Percentiles rank a stretch among this genome's conserved stretches.
These are phyloP conservation scores for Leucoraja ocellata DNA, from an alignment of 2,797 vertebrate species.

Conservation along the genomic window DNA sequence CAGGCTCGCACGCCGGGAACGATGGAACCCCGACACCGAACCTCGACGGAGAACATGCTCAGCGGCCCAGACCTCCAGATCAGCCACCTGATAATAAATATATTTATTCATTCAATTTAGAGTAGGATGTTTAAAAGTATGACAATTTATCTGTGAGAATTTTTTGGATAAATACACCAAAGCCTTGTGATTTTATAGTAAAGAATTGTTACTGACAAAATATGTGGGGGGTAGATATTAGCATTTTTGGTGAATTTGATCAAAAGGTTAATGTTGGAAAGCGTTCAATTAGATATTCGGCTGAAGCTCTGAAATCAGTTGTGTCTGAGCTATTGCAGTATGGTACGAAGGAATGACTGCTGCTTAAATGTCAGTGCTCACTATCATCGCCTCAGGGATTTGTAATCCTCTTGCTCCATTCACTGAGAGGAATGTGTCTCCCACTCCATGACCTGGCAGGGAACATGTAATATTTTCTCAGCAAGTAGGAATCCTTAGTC, in stretches of 20 bases:
- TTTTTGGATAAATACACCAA: neutral
- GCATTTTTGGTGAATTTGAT: neutral
- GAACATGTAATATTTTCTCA: neutral
- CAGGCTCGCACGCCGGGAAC: no score
- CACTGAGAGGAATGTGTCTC: neutral
- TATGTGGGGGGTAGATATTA: neutral
- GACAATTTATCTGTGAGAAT: neutral
- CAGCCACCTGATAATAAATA: no score
- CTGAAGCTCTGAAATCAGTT: neutral
- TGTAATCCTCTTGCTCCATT: neutral
- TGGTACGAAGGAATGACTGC: neutral
- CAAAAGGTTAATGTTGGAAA: no score
- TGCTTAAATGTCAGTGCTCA: neutral
- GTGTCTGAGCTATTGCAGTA: neutral
- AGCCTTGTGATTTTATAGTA: neutral
- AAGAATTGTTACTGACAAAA: neutral
- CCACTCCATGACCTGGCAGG: neutral
- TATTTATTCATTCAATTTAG: neutral
- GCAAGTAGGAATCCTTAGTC: neutral
- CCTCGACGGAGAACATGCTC: no score
- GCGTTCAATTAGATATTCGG: neutral
- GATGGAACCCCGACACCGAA: no score
- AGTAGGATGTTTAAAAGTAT: neutral
- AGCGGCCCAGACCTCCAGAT: no score
- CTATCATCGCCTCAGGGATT: neutral